Conservation (phyloP, 2,113 vertebrate genomes). For the Strix aluco region DNA sequence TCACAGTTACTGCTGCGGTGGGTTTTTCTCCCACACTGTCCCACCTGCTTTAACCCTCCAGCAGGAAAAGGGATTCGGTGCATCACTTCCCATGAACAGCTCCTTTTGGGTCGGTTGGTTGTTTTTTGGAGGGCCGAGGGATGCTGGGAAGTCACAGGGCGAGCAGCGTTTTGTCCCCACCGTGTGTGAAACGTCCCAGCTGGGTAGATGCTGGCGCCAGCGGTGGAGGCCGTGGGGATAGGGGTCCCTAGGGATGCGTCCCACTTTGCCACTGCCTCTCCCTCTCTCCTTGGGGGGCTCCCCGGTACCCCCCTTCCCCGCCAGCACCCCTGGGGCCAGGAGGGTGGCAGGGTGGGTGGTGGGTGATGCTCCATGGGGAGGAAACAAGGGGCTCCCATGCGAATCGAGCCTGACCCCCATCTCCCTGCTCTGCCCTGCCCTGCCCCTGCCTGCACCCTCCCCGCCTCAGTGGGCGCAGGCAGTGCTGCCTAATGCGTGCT, state of each 20-base stretch:
- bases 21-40: background rate
- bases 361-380: background rate
- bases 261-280: rapidly evolving
- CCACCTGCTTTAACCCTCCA: background rate
- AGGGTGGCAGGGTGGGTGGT: rapidly evolving
- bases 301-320: background rate
- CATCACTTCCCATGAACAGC: rapidly evolving
- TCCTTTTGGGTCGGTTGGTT: background rate
- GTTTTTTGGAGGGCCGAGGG: background rate
- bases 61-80: background rate
- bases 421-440: background rate
- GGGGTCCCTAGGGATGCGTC: background rate
- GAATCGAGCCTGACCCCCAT: background rate
- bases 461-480: background rate
- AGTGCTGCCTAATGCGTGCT: background rate
- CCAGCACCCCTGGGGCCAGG: background rate
- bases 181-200: rapidly evolving
- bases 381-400: rapidly evolving
- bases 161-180: background rate
- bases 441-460: background rate
- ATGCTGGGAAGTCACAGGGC: background rate
- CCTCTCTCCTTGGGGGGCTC: rapidly evolving
- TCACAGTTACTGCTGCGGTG: background rate
- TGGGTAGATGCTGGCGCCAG: background rate
- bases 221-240: background rate